Evolutionary conservation across 2,888 invertebrate species (phyloP).

Genomic region (Osedax fenrisi): DNA sequence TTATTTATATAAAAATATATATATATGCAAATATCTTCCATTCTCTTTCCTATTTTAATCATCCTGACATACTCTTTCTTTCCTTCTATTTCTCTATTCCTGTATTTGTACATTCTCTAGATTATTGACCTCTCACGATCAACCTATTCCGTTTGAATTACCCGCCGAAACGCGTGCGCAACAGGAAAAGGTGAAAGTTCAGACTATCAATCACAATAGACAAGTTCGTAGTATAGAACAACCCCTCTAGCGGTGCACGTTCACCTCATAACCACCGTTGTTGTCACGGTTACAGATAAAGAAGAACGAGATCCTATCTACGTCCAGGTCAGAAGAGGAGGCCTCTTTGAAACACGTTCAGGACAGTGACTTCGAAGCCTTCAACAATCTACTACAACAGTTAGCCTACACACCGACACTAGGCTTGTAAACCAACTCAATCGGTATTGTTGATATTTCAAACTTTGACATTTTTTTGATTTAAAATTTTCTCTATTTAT

Average conservation of each 20-base stretch:
- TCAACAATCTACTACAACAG: not conserved
- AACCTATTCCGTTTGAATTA: constrained; percentile 63
- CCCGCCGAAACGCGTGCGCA: constrained; percentile 47
- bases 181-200: not conserved
- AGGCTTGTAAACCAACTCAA: too few species aligned
- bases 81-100: too few species aligned
- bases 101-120: too few species aligned
- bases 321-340: not conserved
- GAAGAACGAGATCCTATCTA: not conserved
- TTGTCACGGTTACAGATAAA: not conserved
- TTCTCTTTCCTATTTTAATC: too few species aligned
- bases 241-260: not conserved
- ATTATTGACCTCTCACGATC: constrained; percentile 52
- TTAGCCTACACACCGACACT: too few species aligned
- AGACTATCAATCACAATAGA: not conserved
- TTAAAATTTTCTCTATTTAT: too few species aligned
- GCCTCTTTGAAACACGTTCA: not conserved
- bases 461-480: too few species aligned
- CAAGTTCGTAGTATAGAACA: not conserved
- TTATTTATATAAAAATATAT: too few species aligned
- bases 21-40: too few species aligned
- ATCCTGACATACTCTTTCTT: too few species aligned
- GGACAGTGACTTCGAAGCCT: not conserved
- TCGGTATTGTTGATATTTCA: too few species aligned
- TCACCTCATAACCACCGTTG: not conserved